phyloP scores from a whole-genome alignment of 2,888 invertebrate genomes.

The Resseliella maxima region DNA sequence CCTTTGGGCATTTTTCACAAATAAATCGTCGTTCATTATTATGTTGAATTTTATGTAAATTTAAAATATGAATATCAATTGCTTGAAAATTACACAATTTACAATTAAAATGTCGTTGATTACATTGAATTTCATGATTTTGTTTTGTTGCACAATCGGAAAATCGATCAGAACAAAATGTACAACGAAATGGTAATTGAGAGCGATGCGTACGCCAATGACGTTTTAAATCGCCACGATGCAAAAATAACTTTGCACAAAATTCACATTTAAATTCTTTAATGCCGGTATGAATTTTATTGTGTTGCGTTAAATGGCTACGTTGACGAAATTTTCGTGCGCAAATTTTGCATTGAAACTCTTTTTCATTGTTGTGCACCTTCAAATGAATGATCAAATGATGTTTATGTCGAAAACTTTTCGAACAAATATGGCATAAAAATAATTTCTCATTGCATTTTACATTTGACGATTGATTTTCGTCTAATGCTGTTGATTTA shows the following conservation, averaged over 20 bases:
- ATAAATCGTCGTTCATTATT: not conserved
- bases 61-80: not conserved
- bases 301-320: not conserved
- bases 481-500: not conserved
- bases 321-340: not conserved
- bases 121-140: not conserved
- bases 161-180: not conserved
- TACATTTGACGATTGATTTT: too few species aligned
- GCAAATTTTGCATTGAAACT: not conserved
- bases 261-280: not conserved
- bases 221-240: not conserved
- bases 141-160: not conserved
- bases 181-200: not conserved
- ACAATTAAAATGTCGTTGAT: not conserved
- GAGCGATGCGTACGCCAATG: not conserved
- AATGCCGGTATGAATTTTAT: not conserved
- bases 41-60: not conserved
- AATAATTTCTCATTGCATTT: not conserved
- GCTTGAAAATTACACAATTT: not conserved
- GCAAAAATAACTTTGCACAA: not conserved
- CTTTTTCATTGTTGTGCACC: slow-evolving; percentile 1
- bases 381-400: not conserved
- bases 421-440: not conserved
- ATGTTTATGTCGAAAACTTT: not conserved
- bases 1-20: not conserved